phyloP scores from a whole-genome alignment of 2,113 vertebrate genomes.

The Ia io region DNA sequence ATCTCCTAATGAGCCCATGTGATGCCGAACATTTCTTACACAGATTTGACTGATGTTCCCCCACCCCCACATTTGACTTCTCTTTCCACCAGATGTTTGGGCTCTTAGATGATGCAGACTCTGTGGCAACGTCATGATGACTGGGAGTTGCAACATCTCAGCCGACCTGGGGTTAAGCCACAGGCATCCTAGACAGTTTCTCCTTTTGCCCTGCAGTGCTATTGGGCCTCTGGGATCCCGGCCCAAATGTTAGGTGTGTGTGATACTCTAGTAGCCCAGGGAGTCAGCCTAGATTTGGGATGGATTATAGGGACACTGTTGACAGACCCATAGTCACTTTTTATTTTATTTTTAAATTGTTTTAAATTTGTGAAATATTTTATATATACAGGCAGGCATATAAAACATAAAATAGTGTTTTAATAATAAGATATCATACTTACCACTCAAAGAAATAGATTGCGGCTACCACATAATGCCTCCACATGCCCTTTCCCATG shows the following conservation, averaged over 20 bases:
- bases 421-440: neutral
- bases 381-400: neutral
- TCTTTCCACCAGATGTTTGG: neutral
- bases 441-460: neutral
- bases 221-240: neutral
- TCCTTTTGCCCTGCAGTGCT: neutral
- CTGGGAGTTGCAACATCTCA: neutral
- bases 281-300: neutral
- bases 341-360: neutral
- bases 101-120: neutral
- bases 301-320: neutral
- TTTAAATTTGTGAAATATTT: neutral
- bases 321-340: neutral
- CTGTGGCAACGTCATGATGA: neutral
- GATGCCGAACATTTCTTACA: neutral
- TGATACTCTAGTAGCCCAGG: neutral
- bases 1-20: neutral
- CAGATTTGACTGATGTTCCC: neutral
- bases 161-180: slow-evolving; percentile 4
- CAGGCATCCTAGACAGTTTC: slow-evolving; percentile 37
- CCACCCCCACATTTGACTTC: neutral
- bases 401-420: neutral
- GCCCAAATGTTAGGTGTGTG: neutral
- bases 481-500: neutral
- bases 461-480: rapidly evolving